Percentiles rank a stretch among this genome's conserved stretches.
Evolutionary conservation across 2,888 invertebrate species (phyloP).

Genomic region (Camptogramma bilineatum): DNA sequence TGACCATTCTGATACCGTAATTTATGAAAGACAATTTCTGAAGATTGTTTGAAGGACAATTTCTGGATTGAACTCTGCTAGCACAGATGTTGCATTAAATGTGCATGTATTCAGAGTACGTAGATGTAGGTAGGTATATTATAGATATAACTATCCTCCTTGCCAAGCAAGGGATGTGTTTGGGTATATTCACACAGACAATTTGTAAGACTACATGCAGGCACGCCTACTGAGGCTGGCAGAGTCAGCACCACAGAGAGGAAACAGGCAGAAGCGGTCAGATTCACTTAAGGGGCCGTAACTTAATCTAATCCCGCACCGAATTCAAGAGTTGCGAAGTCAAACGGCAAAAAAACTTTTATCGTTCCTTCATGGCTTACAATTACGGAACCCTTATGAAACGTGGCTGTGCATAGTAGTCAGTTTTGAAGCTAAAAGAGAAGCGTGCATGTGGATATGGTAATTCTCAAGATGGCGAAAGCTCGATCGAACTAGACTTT

Average conservation of each 20-base stretch:
- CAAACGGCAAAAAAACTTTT: background rate
- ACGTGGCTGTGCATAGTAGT: background rate
- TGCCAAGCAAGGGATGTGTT: conserved; percentile 35
- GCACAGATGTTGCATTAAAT: background rate
- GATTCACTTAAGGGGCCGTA: conserved; percentile 2
- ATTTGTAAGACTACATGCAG: conserved; percentile 29
- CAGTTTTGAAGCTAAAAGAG: background rate
- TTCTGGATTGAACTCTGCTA: background rate
- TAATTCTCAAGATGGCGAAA: background rate
- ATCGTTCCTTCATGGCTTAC: background rate
- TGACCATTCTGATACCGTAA: no score
- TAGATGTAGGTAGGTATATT: conserved; percentile 25
- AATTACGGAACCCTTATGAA: background rate
- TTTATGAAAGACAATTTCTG: background rate
- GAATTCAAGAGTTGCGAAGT: background rate
- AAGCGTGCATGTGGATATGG: background rate
- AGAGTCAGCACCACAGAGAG: conserved; percentile 15
- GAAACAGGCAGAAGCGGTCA: conserved; percentile 5
- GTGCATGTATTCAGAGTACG: background rate
- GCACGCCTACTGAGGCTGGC: conserved; percentile 23
- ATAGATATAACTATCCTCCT: conserved; percentile 26
- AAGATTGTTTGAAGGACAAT: background rate
- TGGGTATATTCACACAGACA: conserved; percentile 37
- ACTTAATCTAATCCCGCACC: conserved; percentile 1
- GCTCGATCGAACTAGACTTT: background rate